A percentile compares a stretch with the other conserved stretches of the same genome.
Conservation (phyloP, 2,797 vertebrate species). For the Otolemur crassicaudatus region DNA sequence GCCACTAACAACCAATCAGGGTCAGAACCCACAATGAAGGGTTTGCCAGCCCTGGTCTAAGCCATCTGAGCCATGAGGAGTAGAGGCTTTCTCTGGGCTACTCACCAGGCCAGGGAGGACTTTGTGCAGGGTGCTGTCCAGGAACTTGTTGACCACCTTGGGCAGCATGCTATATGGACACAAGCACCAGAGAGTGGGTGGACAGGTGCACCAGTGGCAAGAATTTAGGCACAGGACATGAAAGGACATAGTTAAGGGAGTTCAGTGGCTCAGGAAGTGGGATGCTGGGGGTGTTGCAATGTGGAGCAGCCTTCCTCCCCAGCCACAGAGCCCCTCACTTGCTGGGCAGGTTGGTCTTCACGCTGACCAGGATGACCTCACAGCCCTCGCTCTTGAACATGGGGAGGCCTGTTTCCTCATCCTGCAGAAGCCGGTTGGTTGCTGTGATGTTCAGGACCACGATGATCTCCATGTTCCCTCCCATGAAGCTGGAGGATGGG, state of each 20-base stretch:
- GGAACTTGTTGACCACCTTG: conserved; percentile 79
- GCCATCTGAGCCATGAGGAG: background rate
- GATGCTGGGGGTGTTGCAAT: rapidly evolving
- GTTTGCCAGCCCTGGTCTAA: background rate
- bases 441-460: conserved; percentile 71
- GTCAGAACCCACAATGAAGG: background rate
- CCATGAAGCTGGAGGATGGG: conserved; percentile 78
- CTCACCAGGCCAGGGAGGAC: conserved; percentile 82
- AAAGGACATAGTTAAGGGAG: background rate
- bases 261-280: background rate
- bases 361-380: background rate
- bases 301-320: background rate
- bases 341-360: conserved; percentile 80
- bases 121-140: conserved; percentile 83
- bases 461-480: conserved; percentile 63
- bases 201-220: background rate
- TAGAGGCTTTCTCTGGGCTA: background rate
- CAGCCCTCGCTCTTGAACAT: conserved; percentile 58
- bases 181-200: rapidly evolving
- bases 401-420: rapidly evolving
- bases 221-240: background rate
- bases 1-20: background rate
- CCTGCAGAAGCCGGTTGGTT: conserved; percentile 1
- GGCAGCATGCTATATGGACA: conserved; percentile 71
- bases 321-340: conserved; percentile 71